phyloP scores from a whole-genome alignment of 2,113 vertebrate genomes.

The Cryptomyrus ogoouensis region DNA sequence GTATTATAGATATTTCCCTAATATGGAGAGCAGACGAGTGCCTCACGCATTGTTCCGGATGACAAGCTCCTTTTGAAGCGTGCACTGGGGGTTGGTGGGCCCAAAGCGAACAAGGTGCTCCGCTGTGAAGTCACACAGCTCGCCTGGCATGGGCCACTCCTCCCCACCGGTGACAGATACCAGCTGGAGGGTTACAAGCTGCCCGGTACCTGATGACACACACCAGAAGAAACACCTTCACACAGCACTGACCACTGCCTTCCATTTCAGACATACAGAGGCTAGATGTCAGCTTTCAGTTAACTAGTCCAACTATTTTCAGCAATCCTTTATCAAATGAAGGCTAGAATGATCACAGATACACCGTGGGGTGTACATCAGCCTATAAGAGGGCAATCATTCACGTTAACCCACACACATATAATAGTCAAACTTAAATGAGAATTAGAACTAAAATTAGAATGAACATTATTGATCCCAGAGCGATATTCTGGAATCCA shows the following conservation, averaged over 20 bases:
- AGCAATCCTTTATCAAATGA: too few relatives aligned
- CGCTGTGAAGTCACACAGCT: constrained; percentile 65
- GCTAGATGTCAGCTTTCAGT: background rate
- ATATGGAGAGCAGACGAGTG: background rate
- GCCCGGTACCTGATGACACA: constrained; percentile 64
- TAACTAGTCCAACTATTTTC: background rate
- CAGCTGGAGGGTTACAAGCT: constrained; percentile 71
- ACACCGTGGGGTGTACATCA: background rate
- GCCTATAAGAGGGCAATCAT: background rate
- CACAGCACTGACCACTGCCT: background rate
- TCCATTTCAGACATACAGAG: background rate
- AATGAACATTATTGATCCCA: background rate
- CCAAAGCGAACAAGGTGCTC: constrained; percentile 73
- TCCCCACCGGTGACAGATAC: constrained; percentile 63
- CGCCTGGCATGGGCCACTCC: constrained; percentile 52
- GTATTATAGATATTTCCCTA: background rate
- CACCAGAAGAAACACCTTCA: background rate
- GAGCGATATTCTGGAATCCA: background rate
- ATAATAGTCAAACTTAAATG: background rate
- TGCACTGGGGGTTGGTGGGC: constrained; percentile 62
- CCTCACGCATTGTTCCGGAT: constrained; percentile 76
- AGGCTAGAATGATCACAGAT: background rate
- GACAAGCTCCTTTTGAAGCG: constrained; percentile 58
- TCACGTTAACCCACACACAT: background rate
- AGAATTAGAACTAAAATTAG: background rate